Base-by-base conservation (phyloP, 2,797 vertebrate genomes). In the Carapus acus region DNA sequence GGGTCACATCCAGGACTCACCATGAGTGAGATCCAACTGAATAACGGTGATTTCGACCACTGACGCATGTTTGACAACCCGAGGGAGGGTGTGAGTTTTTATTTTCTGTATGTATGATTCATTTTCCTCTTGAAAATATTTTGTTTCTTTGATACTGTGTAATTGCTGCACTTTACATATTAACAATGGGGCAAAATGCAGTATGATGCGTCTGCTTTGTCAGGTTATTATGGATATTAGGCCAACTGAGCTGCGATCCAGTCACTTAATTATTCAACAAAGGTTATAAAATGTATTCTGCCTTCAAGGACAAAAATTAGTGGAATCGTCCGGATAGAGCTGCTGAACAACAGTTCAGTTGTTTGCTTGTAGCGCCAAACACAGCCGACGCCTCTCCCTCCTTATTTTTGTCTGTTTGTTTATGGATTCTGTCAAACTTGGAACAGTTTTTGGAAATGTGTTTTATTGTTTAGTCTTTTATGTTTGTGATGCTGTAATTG, bases 401-500 rank as follows among this genome's bases (percentile, higher is more conserved):
- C 78, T 81, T 70, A 67, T 34, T 40, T 70, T 34, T 74, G 39
- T 72, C 36, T 64, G 40, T 73, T 72, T 72, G 62, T 82, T 80
- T 55, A 72, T 82, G 76, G 81, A 70, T 67, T 78, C 64, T 82
- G 80, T 87, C 76, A 63, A 85, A 85, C 74, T 83, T 81, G 70
- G n/a, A 85, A 76, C 78, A 68, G 67, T 83, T 81, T 27, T 78
- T 82, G 61, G 43, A 48, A 56, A 74, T 67, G 57, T 77, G 55
- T 81, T 79, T 83, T 79, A 71, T 71, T 55, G 69, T 80, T 83
- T 78, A 72, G 61, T 54, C 67, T 77, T 71, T 74, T 70, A 73
- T 81, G 77, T 83, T 77, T 72, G 76, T 79, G 76, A 86, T 86
- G 83, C 79, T 86, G 81, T 82, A 83, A 84, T 84, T 83, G 78